Base-by-base conservation (phyloP, 1,140 invertebrate species). In the Pinna nobilis region DNA sequence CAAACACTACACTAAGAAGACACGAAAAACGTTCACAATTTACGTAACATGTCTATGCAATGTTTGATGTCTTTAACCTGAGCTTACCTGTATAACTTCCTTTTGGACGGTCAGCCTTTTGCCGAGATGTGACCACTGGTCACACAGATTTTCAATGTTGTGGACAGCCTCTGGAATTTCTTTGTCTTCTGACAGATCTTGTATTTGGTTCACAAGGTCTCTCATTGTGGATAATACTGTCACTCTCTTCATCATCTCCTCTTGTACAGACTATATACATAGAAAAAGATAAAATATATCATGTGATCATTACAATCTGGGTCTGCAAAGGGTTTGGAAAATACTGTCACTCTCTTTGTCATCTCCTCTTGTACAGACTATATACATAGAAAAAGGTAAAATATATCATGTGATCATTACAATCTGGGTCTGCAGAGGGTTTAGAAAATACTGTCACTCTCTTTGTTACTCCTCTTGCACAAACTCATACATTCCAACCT, bases 161-260 rank as follows among this genome's bases (percentile, higher is more conserved):
- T 78, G 69, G 35, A 70, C 53, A 5, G 82, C 74, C 25, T 84
- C 82, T 11, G 75, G 74, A 39, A 87, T 69, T 44, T 76, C 77
- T 20, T 82, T 82, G 30, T 88, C 87, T 39, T 92, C 90, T 71
- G 91, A 86, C 66, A 91, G 87, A 63, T 89, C 84, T 83, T 75
- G 82, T 81, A 79, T 89, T 70, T 85, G 91, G 76, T 74, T 87
- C 78, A 64, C 85, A 47, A 72, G 90, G 53, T 90, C 89, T 71
- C 92, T 90, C 30, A 94, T 90, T 76, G 92, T 91, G 66, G 92
- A 91, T 79, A 91, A 90, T 13, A 92, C 88, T 25, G 91, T 90
- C 71, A 92, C 91, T 83, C 93, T 91, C 76, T 91, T 91, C 20
- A 91, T 90, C 85, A 93, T 91, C 79, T 94, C 92, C 80, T 93